Percentiles rank a stretch among this genome's conserved stretches.
These are phyloP conservation scores for Papilio xuthus DNA, from an alignment of 1,140 invertebrate genomes.

Conservation along the genomic window DNA sequence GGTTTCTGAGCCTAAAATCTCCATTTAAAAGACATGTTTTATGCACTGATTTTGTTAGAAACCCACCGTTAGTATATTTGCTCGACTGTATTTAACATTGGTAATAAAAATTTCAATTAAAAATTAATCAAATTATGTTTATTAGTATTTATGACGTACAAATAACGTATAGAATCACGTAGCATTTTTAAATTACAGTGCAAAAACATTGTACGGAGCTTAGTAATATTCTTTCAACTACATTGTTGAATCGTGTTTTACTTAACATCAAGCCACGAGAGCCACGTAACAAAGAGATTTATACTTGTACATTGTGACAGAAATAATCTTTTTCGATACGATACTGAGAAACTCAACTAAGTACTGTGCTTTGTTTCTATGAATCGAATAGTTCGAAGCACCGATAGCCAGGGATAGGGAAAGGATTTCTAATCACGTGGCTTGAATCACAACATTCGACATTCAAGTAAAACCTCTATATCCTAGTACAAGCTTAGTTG, in stretches of 20 bases:
- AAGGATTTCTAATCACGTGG: too few relatives aligned
- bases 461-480: too few relatives aligned
- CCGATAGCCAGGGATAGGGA: too few relatives aligned
- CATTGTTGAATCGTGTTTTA: not conserved
- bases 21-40: too few relatives aligned
- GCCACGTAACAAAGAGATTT: constrained; percentile 24
- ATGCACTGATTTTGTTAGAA: too few relatives aligned
- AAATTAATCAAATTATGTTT: too few relatives aligned
- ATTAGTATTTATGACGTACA: not conserved
- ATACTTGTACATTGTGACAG: constrained; percentile 12
- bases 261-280: not conserved
- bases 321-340: constrained; percentile 1
- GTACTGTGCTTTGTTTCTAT: not conserved
- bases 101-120: too few relatives aligned
- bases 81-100: too few relatives aligned
- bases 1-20: too few relatives aligned
- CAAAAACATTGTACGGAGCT: not conserved
- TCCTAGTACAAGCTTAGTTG: too few relatives aligned
- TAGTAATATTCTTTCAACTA: not conserved
- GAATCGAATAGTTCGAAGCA: not conserved
- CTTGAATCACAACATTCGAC: too few relatives aligned
- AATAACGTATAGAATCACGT: not conserved
- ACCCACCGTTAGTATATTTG: too few relatives aligned
- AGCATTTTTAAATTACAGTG: not conserved
- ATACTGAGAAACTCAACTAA: not conserved